These are phyloP conservation scores for Archilochus colubris DNA, from an alignment of 2,113 vertebrate species.

Conservation along the genomic window DNA sequence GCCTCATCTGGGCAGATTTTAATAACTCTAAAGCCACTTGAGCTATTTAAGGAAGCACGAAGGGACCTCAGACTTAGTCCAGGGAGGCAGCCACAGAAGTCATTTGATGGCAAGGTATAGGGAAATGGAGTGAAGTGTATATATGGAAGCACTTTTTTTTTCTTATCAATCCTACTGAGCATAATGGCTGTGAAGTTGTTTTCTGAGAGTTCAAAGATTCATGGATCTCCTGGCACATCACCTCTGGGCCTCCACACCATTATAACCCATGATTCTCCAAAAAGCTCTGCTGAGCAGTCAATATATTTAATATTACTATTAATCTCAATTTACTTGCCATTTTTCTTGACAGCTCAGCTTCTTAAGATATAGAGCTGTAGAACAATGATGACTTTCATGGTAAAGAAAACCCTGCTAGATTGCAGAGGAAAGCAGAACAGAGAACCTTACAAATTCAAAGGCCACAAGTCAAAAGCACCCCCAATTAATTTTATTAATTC, in stretches of 20 bases:
- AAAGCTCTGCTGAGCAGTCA: neutral
- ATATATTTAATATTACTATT: constrained; percentile 4
- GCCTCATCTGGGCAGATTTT: neutral
- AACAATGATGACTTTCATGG: neutral
- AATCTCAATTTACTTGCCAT: neutral
- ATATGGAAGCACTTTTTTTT: neutral
- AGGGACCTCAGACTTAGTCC: neutral
- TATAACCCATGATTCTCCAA: neutral
- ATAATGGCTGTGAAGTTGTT: neutral
- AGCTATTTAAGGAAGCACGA: neutral
- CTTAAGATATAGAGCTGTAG: neutral
- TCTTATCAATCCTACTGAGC: neutral
- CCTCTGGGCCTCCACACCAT: neutral
- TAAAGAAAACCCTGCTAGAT: neutral
- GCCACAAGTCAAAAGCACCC: constrained; percentile 34
- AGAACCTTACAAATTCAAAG: constrained; percentile 31
- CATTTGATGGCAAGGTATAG: neutral
- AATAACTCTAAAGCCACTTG: neutral
- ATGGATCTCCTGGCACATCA: neutral
- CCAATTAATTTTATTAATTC: constrained; percentile 21
- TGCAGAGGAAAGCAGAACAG: constrained; percentile 14
- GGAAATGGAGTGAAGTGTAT: neutral
- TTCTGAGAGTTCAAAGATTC: neutral
- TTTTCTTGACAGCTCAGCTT: constrained; percentile 4
- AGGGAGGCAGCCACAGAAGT: neutral